A percentile compares a stretch with the other conserved stretches of the same genome.
phyloP scores from a whole-genome alignment of 2,113 vertebrate genomes.

The Hemibagrus wyckioides region DNA sequence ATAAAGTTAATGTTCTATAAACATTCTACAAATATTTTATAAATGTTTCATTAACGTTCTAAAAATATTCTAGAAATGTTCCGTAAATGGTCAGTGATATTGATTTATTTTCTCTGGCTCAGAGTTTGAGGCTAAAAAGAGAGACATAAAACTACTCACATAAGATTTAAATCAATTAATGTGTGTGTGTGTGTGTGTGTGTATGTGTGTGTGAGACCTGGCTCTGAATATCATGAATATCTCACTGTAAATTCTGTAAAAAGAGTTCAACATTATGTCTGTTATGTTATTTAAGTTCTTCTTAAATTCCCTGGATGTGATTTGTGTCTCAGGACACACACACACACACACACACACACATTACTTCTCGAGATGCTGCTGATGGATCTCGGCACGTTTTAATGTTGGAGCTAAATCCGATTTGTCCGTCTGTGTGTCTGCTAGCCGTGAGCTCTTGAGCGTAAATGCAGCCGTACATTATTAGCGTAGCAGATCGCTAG shows the following conservation, averaged over 20 bases:
- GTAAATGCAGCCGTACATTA: background rate
- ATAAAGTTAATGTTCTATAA: no score
- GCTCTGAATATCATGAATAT: no score
- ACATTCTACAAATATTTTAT: no score
- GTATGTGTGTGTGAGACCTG: no score
- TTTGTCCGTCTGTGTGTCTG: conserved; percentile 18
- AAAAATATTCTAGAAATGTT: no score
- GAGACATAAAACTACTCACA: no score
- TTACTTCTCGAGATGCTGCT: background rate
- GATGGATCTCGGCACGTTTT: background rate
- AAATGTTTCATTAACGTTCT: no score
- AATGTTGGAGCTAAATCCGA: background rate
- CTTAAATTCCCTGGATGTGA: background rate
- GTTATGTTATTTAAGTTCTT: background rate
- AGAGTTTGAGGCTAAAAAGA: no score
- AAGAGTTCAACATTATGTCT: background rate
- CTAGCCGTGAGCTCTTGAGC: conserved; percentile 20
- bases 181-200: no score
- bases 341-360: background rate
- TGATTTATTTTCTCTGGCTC: no score
- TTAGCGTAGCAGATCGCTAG: conserved; percentile 1
- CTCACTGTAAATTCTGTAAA: background rate
- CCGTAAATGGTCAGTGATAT: no score
- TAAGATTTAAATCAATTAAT: no score
- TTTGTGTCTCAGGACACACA: background rate